A percentile compares a stretch with the other conserved stretches of the same genome.
These are phyloP conservation scores for Chrysolina americana DNA, from an alignment of 2,888 invertebrate species.

Conservation along the genomic window DNA sequence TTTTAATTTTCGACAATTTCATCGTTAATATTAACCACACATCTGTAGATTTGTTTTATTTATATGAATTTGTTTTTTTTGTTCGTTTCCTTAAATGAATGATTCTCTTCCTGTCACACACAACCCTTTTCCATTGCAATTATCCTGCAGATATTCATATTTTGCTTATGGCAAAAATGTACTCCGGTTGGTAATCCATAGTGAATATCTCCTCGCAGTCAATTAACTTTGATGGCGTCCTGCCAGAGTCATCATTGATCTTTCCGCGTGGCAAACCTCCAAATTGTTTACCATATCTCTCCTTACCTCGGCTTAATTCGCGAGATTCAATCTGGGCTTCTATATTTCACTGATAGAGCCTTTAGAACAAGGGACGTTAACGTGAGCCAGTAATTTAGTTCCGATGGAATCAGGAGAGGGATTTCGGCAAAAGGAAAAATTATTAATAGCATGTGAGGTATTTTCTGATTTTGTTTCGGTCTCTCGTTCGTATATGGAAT, in stretches of 20 bases:
- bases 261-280: slow-evolving; percentile 50
- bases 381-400: slow-evolving; percentile 31
- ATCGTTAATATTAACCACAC: neutral
- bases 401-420: slow-evolving; percentile 26
- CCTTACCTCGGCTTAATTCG: slow-evolving; percentile 41
- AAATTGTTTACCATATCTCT: slow-evolving; percentile 52
- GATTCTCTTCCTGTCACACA: neutral
- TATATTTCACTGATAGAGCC: slow-evolving; percentile 46
- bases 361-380: slow-evolving; percentile 38
- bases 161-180: slow-evolving; percentile 1
- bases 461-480: neutral
- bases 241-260: slow-evolving; percentile 50
- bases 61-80: too few species aligned
- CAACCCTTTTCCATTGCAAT: neutral
- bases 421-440: slow-evolving; percentile 30
- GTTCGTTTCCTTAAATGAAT: too few species aligned
- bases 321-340: slow-evolving; percentile 44
- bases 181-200: neutral
- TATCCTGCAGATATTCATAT: neutral
- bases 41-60: neutral
- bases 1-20: too few species aligned
- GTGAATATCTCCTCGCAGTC: slow-evolving; percentile 47
- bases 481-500: neutral
- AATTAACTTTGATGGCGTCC: slow-evolving; percentile 50
- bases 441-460: slow-evolving; percentile 25